Conservation (phyloP, 1,140 invertebrate species). For the Meloidogyne floridensis region DNA sequence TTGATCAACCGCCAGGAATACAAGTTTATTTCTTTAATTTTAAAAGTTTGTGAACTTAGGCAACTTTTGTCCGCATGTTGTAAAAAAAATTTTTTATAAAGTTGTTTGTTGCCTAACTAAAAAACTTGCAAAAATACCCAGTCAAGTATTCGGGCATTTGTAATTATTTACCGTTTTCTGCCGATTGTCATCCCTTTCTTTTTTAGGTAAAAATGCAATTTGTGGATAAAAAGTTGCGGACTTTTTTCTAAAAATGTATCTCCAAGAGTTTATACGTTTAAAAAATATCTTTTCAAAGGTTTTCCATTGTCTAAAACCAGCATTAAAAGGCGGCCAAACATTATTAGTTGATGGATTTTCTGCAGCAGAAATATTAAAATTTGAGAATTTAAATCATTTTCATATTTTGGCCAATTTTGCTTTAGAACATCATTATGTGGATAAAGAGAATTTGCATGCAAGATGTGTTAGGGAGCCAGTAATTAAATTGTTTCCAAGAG, state of each 20-base stretch:
- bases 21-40: constrained; percentile 48
- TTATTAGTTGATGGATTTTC: constrained; percentile 75
- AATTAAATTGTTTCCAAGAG: constrained; percentile 29
- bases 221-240: no score
- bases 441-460: constrained; percentile 32
- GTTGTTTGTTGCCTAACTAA: no score
- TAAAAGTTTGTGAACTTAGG: neutral
- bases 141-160: no score
- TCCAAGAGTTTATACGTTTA: no score
- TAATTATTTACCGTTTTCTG: no score
- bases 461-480: constrained; percentile 38
- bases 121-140: no score
- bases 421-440: constrained; percentile 72
- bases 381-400: constrained; percentile 70
- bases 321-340: constrained; percentile 73
- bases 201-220: no score
- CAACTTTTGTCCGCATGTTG: no score
- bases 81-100: no score
- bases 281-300: constrained; percentile 66
- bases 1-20: constrained; percentile 75
- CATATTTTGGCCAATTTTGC: constrained; percentile 70
- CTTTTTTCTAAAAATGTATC: no score
- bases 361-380: constrained; percentile 71
- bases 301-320: constrained; percentile 74
- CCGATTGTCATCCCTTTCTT: no score